phyloP scores from a whole-genome alignment of 2,888 invertebrate species.

The Bhutanitis thaidina region DNA sequence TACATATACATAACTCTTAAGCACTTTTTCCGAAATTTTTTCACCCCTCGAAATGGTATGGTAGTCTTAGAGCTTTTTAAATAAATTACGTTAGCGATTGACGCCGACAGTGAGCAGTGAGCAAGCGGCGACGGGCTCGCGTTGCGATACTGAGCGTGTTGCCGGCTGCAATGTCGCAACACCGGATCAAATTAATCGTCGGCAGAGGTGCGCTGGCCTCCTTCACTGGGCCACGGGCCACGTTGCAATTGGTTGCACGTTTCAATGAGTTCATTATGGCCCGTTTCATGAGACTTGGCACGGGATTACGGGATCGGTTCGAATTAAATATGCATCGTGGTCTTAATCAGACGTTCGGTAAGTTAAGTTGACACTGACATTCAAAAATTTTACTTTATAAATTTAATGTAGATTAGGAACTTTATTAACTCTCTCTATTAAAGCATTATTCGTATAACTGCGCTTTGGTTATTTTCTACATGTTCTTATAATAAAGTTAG shows the following conservation, averaged over 20 bases:
- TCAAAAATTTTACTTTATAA: no score
- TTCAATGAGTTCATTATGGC: constrained; percentile 6
- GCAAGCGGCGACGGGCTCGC: constrained; percentile 12
- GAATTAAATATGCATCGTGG: not conserved
- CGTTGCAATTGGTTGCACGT: not conserved
- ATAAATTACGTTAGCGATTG: constrained; percentile 22
- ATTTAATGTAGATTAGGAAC: no score
- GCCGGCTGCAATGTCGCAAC: constrained; percentile 10
- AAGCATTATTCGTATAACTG: no score
- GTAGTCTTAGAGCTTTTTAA: no score
- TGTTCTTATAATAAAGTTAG: no score
- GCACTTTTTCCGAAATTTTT: no score
- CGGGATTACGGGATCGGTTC: not conserved
- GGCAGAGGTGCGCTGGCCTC: not conserved
- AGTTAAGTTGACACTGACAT: constrained; percentile 3
- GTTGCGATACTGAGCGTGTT: constrained; percentile 13
- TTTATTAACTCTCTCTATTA: no score
- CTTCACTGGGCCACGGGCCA: not conserved
- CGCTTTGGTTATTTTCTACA: no score
- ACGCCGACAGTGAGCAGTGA: constrained; percentile 38
- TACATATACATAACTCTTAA: no score
- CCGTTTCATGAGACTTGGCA: not conserved
- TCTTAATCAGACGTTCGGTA: not conserved
- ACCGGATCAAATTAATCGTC: constrained; percentile 22
- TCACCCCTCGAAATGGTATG: no score